Base-by-base conservation (phyloP, 2,888 invertebrate species). In the Apamea monoglypha region DNA sequence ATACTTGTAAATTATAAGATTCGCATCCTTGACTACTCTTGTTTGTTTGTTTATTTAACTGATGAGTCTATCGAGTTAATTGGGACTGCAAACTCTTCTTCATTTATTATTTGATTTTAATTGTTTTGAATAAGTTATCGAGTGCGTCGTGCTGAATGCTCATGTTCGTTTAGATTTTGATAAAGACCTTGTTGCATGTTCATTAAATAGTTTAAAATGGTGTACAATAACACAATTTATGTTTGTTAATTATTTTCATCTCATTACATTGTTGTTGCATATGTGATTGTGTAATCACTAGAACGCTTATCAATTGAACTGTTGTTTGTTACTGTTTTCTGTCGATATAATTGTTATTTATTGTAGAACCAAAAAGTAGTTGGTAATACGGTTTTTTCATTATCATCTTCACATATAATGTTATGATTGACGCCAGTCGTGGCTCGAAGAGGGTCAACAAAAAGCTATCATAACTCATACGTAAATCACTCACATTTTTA, bases 21-120 rank as follows among this genome's bases (percentile, higher is more conserved):
- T 74, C 14, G 32, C 50, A 83, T 77, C 72, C 66, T 63, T 77
- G 68, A 71, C 56, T 72, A 61, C 63, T 25, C 40, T 77, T 83
- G 44, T 74, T 76, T 76, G 85, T 84, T 84, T 84, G 59, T 85
- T 85, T 71, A 50, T 66, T 69, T 80, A 36, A 61, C n/a, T 76
- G 70, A 70, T 76, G 32, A 67, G 47, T 56, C 2, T 40, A 56
- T 74, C 3, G 6, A 29, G 47, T 32, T 76, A 63, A 80, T 81
- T 56, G 36, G 25, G 7, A 63, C 6, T 56, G 32, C n/a, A 32
- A 56, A 66, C 40, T 74, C 6, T 29, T 72, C 14, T 63, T 53
- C 16, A 69, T 84, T 72, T 32, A 74, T 63, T 71, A n/a, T 53
- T 64, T 66, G 66, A 36, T 59, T 77, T 47, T 59, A 68, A 76